Evolutionary conservation across 2,113 vertebrate species (phyloP).

Genomic region (Spea bombifrons): DNA sequence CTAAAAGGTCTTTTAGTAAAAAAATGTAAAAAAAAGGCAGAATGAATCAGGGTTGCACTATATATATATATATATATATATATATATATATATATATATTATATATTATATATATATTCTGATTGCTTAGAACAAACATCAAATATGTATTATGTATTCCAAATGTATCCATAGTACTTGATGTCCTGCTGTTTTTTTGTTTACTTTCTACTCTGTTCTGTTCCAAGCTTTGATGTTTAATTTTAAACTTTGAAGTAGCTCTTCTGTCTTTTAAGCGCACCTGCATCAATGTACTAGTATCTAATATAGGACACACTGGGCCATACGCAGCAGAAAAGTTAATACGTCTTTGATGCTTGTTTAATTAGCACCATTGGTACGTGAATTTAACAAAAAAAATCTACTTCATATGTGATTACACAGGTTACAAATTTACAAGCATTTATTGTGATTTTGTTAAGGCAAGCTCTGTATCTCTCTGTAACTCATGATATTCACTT

Average conservation of each 20-base stretch:
- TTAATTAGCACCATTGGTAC: background rate
- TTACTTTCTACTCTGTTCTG: slow-evolving; percentile 2
- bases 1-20: too few species aligned
- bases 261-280: slow-evolving; percentile 2
- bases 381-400: background rate
- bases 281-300: slow-evolving; percentile 7
- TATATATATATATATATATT: too few species aligned
- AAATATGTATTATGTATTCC: background rate
- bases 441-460: too few species aligned
- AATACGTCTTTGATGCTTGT: background rate
- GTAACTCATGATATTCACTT: too few species aligned
- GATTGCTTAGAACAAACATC: background rate
- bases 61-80: too few species aligned
- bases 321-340: background rate
- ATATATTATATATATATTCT: too few species aligned
- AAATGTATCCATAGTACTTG: background rate
- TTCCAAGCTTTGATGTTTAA: slow-evolving; percentile 7
- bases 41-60: too few species aligned
- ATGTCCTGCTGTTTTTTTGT: slow-evolving; percentile 10
- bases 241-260: slow-evolving; percentile 12
- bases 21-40: too few species aligned
- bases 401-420: background rate
- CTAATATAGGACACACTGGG: background rate
- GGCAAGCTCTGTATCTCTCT: too few species aligned
- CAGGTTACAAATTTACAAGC: background rate